phyloP scores from a whole-genome alignment of 2,797 vertebrate species.

The Squalus acanthias region DNA sequence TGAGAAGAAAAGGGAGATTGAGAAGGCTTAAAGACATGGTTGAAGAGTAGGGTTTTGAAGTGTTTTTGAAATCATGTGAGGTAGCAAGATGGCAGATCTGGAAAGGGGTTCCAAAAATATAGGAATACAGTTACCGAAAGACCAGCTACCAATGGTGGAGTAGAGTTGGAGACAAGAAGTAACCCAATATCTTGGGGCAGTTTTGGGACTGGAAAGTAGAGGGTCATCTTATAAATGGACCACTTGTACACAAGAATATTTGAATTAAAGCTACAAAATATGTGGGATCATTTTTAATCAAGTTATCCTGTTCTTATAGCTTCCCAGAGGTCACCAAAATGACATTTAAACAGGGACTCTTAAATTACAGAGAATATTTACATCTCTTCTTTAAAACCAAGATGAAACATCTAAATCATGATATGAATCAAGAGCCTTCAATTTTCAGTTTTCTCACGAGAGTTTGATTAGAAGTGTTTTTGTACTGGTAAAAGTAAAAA shows the following conservation, averaged over 20 bases:
- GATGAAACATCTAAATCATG: not conserved
- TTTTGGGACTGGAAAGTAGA: not conserved
- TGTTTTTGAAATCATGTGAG: too few species aligned
- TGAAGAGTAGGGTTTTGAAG: too few species aligned
- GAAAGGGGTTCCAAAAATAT: too few species aligned
- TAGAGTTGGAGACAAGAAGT: not conserved
- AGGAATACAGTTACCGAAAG: too few species aligned
- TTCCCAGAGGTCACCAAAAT: not conserved
- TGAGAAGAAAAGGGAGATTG: too few species aligned
- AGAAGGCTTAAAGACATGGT: too few species aligned
- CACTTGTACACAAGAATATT: not conserved
- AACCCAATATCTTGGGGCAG: not conserved
- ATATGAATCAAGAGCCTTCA: not conserved
- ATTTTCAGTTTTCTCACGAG: not conserved
- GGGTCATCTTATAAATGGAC: not conserved
- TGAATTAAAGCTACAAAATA: not conserved
- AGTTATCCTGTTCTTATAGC: not conserved
- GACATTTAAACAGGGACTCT: not conserved
- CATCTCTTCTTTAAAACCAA: not conserved
- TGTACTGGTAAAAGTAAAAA: not conserved
- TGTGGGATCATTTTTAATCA: not conserved
- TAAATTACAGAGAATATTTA: not conserved
- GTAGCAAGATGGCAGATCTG: too few species aligned
- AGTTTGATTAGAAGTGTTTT: not conserved
- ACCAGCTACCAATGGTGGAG: too few species aligned